Percentiles rank a stretch among this genome's conserved stretches.
phyloP scores from a whole-genome alignment of 1,140 invertebrate genomes.

The Meloidogyne floridensis region DNA sequence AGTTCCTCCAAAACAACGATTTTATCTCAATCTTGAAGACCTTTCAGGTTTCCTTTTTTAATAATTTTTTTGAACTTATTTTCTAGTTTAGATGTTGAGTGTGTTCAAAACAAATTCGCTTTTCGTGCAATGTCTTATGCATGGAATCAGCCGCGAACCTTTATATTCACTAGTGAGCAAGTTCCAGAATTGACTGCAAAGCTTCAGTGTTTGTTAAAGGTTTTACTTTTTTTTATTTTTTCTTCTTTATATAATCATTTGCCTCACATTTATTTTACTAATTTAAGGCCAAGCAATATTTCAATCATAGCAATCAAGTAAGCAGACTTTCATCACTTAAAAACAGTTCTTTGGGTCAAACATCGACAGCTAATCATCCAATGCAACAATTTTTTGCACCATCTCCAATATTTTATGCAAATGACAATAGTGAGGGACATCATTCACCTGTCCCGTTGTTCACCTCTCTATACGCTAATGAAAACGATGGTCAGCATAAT shows the following conservation, averaged over 20 bases:
- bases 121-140: constrained; percentile 37
- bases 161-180: constrained; percentile 42
- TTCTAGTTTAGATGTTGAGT: constrained; percentile 15
- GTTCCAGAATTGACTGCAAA: constrained; percentile 32
- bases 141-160: constrained; percentile 40
- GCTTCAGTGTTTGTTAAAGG: constrained; percentile 38
- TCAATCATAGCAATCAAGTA: constrained; percentile 24
- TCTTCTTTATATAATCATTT: not conserved
- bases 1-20: constrained; percentile 38
- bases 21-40: constrained; percentile 39
- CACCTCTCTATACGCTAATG: constrained; percentile 24
- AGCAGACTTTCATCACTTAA: constrained; percentile 27
- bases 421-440: not conserved
- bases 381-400: constrained; percentile 22
- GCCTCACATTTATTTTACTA: too few relatives aligned
- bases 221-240: not conserved
- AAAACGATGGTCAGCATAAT: constrained; percentile 26
- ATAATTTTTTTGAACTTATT: not conserved
- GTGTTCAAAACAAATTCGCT: constrained; percentile 31
- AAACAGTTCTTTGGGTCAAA: constrained; percentile 26
- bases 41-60: constrained; percentile 5
- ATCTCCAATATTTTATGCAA: constrained; percentile 20
- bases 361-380: constrained; percentile 19
- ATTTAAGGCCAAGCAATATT: constrained; percentile 34
- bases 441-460: constrained; percentile 20